These are phyloP conservation scores for Caenorhabditis sp. DNA, from an alignment of 2,888 invertebrate species.

Conservation along the genomic window DNA sequence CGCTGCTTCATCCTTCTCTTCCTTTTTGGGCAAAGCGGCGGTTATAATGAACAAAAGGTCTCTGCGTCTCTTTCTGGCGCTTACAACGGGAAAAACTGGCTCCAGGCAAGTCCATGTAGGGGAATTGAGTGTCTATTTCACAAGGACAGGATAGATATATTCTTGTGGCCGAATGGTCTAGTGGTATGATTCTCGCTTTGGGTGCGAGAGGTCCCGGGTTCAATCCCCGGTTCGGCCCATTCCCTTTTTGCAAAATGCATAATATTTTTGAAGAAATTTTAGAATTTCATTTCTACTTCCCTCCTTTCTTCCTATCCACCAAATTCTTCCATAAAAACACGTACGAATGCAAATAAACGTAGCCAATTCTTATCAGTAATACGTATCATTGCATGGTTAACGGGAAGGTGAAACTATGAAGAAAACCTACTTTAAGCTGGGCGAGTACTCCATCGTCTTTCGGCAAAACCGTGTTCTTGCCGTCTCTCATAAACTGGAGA, in stretches of 20 bases:
- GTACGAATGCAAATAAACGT: not conserved
- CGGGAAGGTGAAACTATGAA: not conserved
- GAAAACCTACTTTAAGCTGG: constrained; percentile 58
- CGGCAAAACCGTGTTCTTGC: constrained; percentile 68
- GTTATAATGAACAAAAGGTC: too few relatives aligned
- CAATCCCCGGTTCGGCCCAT: constrained; percentile 79
- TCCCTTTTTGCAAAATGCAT: constrained; percentile 20
- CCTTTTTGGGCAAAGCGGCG: too few relatives aligned
- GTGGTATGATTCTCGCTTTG: constrained; percentile 83
- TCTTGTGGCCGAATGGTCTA: constrained; percentile 77
- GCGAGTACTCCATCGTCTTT: constrained; percentile 58
- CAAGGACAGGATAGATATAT: not conserved
- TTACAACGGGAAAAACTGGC: too few relatives aligned
- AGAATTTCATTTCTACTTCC: too few relatives aligned
- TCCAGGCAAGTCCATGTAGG: too few relatives aligned
- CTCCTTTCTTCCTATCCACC: too few relatives aligned
- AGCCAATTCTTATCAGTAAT: not conserved
- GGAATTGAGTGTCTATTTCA: not conserved
- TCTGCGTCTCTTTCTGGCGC: not conserved
- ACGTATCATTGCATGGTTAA: not conserved
- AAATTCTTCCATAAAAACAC: not conserved
- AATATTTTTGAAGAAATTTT: too few relatives aligned
- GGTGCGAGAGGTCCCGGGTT: constrained; percentile 83
- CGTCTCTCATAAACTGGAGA: constrained; percentile 70
- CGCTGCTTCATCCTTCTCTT: not conserved